phyloP scores from a whole-genome alignment of 2,113 vertebrate species.

The Vimba vimba region DNA sequence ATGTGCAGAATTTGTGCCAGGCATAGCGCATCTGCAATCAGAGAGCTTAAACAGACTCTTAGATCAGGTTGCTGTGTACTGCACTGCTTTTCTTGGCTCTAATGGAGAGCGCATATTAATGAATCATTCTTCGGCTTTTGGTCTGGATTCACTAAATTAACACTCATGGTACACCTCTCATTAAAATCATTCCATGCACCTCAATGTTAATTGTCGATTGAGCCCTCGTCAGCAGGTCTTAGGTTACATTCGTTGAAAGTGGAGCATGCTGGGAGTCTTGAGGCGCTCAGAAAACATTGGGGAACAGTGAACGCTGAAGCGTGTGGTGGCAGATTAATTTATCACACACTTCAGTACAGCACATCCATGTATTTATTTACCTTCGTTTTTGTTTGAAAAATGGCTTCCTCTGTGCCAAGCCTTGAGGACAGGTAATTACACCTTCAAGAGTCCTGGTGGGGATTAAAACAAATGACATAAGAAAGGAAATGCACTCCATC shows the following conservation, averaged over 20 bases:
- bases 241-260: neutral
- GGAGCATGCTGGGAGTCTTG: neutral
- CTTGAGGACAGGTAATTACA: slow-evolving; percentile 73
- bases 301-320: neutral
- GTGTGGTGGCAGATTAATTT: slow-evolving; percentile 21
- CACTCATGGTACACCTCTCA: neutral
- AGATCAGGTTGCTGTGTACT: neutral
- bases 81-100: neutral
- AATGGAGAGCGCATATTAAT: neutral
- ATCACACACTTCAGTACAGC: slow-evolving; percentile 22
- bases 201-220: neutral
- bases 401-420: slow-evolving; percentile 58
- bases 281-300: neutral
- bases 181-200: neutral
- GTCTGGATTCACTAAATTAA: neutral
- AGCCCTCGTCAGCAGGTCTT: neutral
- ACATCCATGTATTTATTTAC: slow-evolving; percentile 19
- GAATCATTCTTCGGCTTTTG: neutral
- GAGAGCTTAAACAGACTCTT: neutral
- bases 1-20: neutral
- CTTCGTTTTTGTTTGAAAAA: slow-evolving; percentile 67
- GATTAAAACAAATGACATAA: slow-evolving; percentile 73
- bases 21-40: neutral
- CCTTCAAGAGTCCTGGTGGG: slow-evolving; percentile 64
- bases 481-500: slow-evolving; percentile 56